phyloP scores from a whole-genome alignment of 2,888 invertebrate genomes.

The Nasonovia ribisnigri region DNA sequence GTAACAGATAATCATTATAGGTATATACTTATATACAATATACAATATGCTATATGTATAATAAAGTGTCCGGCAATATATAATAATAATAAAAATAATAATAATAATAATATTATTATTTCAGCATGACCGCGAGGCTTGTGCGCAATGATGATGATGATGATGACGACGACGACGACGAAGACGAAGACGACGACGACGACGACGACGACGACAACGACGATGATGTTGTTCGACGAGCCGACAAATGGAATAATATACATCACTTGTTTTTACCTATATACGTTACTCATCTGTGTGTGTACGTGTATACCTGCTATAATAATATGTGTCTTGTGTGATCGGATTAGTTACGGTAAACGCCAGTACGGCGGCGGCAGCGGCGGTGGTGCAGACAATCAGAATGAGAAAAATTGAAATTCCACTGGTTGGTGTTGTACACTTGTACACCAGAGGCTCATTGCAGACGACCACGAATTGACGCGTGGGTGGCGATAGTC shows the following conservation, averaged over 20 bases:
- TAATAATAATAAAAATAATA: not conserved
- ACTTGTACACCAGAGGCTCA: slow-evolving; percentile 16
- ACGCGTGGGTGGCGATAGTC: not conserved
- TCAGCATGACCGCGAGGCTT: slow-evolving; percentile 42
- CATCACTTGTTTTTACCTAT: slow-evolving; percentile 9
- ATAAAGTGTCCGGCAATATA: slow-evolving; percentile 38
- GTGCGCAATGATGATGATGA: not conserved
- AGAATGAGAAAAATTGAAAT: slow-evolving; percentile 40
- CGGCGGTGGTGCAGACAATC: slow-evolving; percentile 29
- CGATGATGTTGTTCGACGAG: slow-evolving; percentile 46
- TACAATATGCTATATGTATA: not conserved
- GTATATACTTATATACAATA: not conserved
- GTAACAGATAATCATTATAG: not conserved
- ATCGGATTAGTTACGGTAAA: slow-evolving; percentile 61
- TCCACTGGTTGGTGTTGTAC: slow-evolving; percentile 23
- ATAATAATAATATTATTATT: slow-evolving; percentile 24
- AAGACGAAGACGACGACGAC: slow-evolving; percentile 21
- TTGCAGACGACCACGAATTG: not conserved
- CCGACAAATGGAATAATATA: slow-evolving; percentile 47
- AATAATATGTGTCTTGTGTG: slow-evolving; percentile 47
- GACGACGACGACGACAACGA: slow-evolving; percentile 11
- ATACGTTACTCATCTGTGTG: not conserved
- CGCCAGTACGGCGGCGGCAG: not conserved
- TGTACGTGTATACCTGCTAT: not conserved
- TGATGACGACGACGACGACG: slow-evolving; percentile 2